Base-by-base conservation (phyloP, 1,140 invertebrate genomes). In the Zophobas morio region DNA sequence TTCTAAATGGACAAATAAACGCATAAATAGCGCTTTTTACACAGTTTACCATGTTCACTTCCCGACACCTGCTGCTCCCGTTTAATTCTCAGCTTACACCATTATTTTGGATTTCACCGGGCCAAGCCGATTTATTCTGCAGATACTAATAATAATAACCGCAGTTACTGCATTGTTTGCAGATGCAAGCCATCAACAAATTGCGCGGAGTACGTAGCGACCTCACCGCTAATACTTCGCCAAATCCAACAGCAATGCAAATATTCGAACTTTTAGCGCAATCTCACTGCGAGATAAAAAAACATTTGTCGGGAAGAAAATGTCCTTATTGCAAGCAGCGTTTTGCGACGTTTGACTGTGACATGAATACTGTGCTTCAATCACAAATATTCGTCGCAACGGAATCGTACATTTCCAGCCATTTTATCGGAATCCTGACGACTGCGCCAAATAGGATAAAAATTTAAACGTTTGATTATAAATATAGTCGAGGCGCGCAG, bases 1-100 rank as follows among this genome's bases (percentile, higher is more conserved):
- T 36, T 63, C 57, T 37, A 42, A 42, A 66, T 46, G 60, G 60
- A 66, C 39, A 66, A 66, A 66, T 66, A 66, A 66, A 66, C 39
- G 60, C 39, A 46, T 66, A 66, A 66, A 66, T 42, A 66, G 2
- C 60, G 60, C 60, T 66, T 66, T 66, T 42, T 42, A 8, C 0
- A 4, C 39, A 66, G n/a, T 66, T 40, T 66, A 42, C 39, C 6
- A 5, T 51, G 49, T 51, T 51, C 20, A 51, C n/a, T 51, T 51
- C n/a, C 3, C n/a, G 49, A 51, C 49, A 42, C 39, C 39, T 66
- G 60, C 60, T 66, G 39, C 60, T 40, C 56, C 1, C 8, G 42
- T 51, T 51, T 51, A 4, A 51, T 20, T 5, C 4, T 51, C 4
- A n/a, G 3, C 33, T 42, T 42, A 5, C 40, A 66, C 39, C 37